A percentile compares a stretch with the other conserved stretches of the same genome.
Evolutionary conservation across 2,888 invertebrate species (phyloP).

Genomic region (Diarsia rubi): DNA sequence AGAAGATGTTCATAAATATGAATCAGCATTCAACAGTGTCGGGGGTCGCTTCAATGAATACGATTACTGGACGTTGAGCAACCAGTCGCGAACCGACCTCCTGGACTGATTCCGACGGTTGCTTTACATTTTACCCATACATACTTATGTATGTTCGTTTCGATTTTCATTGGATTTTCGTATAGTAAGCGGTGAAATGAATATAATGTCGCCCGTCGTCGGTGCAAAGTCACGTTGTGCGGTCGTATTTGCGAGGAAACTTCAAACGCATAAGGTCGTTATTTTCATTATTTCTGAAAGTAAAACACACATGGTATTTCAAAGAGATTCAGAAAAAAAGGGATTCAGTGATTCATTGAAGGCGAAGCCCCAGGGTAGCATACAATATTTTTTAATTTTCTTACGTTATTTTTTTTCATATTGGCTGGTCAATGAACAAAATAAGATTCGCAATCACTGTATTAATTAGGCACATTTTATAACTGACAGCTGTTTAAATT

Average conservation of each 20-base stretch:
- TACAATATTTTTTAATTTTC: too few relatives aligned
- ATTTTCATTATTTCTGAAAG: not conserved
- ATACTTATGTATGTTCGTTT: constrained; percentile 12
- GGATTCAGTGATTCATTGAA: not conserved
- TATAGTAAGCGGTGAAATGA: not conserved
- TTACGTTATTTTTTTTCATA: too few relatives aligned
- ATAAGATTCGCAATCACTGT: too few relatives aligned
- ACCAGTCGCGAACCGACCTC: constrained; percentile 51
- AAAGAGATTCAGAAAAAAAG: not conserved
- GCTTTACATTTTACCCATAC: constrained; percentile 50
- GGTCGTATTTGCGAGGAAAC: not conserved
- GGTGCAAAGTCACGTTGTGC: constrained; percentile 4
- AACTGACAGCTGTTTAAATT: not conserved
- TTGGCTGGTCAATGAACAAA: too few relatives aligned
- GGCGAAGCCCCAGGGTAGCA: not conserved
- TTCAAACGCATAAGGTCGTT: not conserved
- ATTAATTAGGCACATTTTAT: too few relatives aligned
- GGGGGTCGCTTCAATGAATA: constrained; percentile 67
- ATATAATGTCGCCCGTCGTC: not conserved
- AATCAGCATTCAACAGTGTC: constrained; percentile 55
- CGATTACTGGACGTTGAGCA: constrained; percentile 59
- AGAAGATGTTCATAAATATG: constrained; percentile 65
- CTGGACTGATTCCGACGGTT: constrained; percentile 50
- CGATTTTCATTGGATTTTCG: constrained; percentile 9
- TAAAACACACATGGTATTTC: not conserved